Evolutionary conservation across 2,113 vertebrate species (phyloP).

Genomic region (Lepisosteus osseus): DNA sequence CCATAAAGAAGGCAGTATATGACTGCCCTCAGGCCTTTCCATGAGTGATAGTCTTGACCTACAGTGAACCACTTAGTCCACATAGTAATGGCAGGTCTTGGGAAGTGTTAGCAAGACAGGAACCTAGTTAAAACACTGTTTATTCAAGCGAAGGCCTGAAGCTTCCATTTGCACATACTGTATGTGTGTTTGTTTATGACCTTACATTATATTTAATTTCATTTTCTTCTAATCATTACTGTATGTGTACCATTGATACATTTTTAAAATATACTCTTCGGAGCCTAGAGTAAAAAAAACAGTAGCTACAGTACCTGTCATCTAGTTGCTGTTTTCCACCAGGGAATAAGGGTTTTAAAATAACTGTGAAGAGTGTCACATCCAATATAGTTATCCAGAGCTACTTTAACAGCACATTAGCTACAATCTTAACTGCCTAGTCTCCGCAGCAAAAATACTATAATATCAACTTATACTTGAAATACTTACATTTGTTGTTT

Average conservation of each 20-base stretch:
- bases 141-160: slow-evolving; percentile 8
- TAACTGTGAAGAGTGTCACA: slow-evolving; percentile 44
- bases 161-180: slow-evolving; percentile 9
- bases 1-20: slow-evolving; percentile 85
- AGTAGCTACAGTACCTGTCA: slow-evolving; percentile 22
- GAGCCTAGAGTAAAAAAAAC: background rate
- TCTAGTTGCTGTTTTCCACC: background rate
- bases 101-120: slow-evolving; percentile 49
- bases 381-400: slow-evolving; percentile 50
- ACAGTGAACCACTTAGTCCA: slow-evolving; percentile 72
- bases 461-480: slow-evolving; percentile 45
- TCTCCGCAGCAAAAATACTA: slow-evolving; percentile 40
- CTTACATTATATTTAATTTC: slow-evolving; percentile 14
- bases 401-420: slow-evolving; percentile 38
- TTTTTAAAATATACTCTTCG: slow-evolving; percentile 52
- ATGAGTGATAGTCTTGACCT: slow-evolving; percentile 92
- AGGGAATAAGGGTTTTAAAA: slow-evolving; percentile 39
- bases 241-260: slow-evolving; percentile 13
- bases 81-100: slow-evolving; percentile 46
- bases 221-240: background rate
- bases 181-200: background rate
- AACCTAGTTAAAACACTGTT: slow-evolving; percentile 3
- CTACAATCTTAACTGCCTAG: slow-evolving; percentile 57
- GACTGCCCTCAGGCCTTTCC: slow-evolving; percentile 74
- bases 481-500: slow-evolving; percentile 28